phyloP scores from a whole-genome alignment of 2,888 invertebrate genomes.

The Pogonocherus hispidulus region DNA sequence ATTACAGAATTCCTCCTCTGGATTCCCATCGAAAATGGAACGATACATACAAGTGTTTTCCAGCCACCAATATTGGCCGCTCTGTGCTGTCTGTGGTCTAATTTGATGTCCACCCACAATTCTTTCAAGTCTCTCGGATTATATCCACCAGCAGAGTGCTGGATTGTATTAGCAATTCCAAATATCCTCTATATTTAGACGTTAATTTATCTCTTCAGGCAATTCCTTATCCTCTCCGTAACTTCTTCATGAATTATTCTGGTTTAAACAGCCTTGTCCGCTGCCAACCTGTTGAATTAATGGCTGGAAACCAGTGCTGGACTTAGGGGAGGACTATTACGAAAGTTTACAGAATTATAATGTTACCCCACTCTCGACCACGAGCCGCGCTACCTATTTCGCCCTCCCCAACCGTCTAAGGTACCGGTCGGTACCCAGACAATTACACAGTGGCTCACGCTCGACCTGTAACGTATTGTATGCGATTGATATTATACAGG shows the following conservation, averaged over 20 bases:
- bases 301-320: neutral
- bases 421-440: too few relatives aligned
- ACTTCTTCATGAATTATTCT: constrained; percentile 24
- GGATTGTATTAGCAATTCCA: constrained; percentile 23
- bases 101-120: neutral
- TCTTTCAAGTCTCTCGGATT: constrained; percentile 12
- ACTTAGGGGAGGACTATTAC: neutral
- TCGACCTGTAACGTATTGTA: too few relatives aligned
- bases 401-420: too few relatives aligned
- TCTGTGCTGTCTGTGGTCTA: neutral
- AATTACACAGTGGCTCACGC: too few relatives aligned
- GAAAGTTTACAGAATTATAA: too few relatives aligned
- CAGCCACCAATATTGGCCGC: too few relatives aligned
- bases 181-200: constrained; percentile 11
- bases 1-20: too few relatives aligned
- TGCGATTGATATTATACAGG: too few relatives aligned
- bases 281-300: constrained; percentile 28
- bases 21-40: too few relatives aligned
- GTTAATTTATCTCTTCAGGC: constrained; percentile 3
- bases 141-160: constrained; percentile 8
- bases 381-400: too few relatives aligned
- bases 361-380: too few relatives aligned
- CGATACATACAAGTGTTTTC: too few relatives aligned
- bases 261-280: neutral
- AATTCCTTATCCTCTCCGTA: constrained; percentile 6